phyloP scores from a whole-genome alignment of 2,113 vertebrate species.

The Sclerurus mexicanus region DNA sequence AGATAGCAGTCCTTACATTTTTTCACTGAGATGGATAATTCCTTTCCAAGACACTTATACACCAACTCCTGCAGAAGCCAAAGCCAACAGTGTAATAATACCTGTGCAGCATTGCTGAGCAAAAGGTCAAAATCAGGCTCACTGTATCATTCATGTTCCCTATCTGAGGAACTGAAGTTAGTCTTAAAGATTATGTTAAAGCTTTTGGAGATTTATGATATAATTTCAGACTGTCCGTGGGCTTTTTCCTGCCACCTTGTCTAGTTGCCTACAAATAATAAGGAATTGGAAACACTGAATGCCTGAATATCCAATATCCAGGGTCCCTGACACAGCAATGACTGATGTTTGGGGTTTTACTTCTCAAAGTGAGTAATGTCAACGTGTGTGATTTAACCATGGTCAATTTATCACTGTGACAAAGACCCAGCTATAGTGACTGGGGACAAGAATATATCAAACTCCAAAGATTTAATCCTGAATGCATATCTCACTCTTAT shows the following conservation, averaged over 20 bases:
- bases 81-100: not conserved
- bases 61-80: not conserved
- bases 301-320: conserved; percentile 1
- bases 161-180: not conserved
- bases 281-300: conserved; percentile 10
- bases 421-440: not conserved
- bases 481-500: not conserved
- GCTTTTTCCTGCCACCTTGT: conserved; percentile 7
- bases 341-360: not conserved
- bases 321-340: not conserved
- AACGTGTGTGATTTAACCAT: not conserved
- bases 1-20: not conserved
- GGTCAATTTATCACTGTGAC: not conserved
- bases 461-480: not conserved
- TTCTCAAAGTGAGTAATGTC: not conserved
- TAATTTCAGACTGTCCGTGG: conserved; percentile 31
- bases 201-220: conserved; percentile 27
- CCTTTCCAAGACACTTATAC: not conserved
- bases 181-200: conserved; percentile 30
- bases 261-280: conserved; percentile 50
- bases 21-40: not conserved
- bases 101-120: not conserved
- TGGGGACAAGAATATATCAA: not conserved
- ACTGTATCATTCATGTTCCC: not conserved
- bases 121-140: conserved; percentile 8